Evolutionary conservation across 2,888 invertebrate species (phyloP), one percentile per base, ranked within the genome.

Genomic region (Erpobdella octoculata): DNA sequence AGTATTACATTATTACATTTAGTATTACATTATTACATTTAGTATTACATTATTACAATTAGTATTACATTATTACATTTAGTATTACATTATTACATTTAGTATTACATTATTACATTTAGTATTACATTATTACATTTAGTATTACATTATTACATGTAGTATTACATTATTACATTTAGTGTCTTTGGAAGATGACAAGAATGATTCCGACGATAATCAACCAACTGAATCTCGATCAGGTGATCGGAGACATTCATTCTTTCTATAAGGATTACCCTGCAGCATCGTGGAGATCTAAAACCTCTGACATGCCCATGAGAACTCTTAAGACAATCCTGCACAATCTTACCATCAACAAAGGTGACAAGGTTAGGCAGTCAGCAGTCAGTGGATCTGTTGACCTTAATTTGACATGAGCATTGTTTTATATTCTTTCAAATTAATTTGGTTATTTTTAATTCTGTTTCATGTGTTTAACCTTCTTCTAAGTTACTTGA

Each of bases 161-260:
- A 33, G 8, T 15, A 9, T 33, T 28, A 28, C 67, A 37, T 31
- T 18, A 31, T 25, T 35, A 59, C 58, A 28, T 48, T 8, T 64
- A 71, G 85, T 96, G 95, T 82, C 88, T 94, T 80, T 96, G 96
- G 96, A 91, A 93, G 81, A 90, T 92, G 73, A 89, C 93, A 21
- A 91, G 93, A 83, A 88, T 90, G 84, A 88, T 96, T 79, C 88
- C 91, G 0, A 88, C 89, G 67, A 92, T 92, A 88, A 79, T 83
- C 71, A 79, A 83, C 66, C 81, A 84, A 36, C 79, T 86, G 73
- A 83, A 85, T 71, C 75, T 85, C 31, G 84, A 84, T 74, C 75
- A 79, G 37, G 81, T 86, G 48, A 78, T 96, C 25, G 85, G 88
- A 72, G 93, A 93, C 82, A 89, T 92, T 73, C 92, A 95, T 80